Evolutionary conservation across 2,888 invertebrate species (phyloP).

Genomic region (Orthosia gothica): DNA sequence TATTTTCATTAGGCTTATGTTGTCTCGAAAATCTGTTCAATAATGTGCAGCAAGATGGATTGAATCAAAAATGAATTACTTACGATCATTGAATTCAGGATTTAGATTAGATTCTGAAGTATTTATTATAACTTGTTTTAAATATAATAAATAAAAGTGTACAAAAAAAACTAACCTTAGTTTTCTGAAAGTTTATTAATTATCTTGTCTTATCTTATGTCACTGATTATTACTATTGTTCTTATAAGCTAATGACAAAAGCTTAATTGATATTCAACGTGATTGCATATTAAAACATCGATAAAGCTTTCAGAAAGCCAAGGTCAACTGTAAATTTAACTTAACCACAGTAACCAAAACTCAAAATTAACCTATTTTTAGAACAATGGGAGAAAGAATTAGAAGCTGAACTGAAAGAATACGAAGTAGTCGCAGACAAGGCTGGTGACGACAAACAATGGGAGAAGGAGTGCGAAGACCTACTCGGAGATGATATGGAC

Average conservation of each 20-base stretch:
- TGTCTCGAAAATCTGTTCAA: conserved; percentile 23
- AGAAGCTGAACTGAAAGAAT: conserved; percentile 98
- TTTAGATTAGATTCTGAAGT: not conserved
- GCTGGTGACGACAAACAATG: conserved; percentile 91
- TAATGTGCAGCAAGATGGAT: conserved; percentile 25
- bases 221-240: not conserved
- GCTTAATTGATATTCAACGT: not conserved
- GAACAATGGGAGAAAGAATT: conserved; percentile 99
- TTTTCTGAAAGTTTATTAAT: conserved; percentile 1
- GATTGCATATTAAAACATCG: not conserved
- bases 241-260: not conserved
- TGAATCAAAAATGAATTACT: not conserved
- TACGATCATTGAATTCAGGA: not conserved
- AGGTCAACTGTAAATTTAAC: not conserved
- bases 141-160: not conserved
- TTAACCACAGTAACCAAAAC: conserved; percentile 4
- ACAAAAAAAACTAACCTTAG: not conserved
- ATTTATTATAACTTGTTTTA: not conserved
- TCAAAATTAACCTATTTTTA: conserved; percentile 82
- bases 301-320: not conserved
- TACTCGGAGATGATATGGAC: conserved; percentile 92
- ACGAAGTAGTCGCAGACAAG: conserved; percentile 95
- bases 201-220: not conserved
- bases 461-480: conserved; percentile 94
- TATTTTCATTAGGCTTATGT: conserved; percentile 4